These are phyloP conservation scores for Zoanthus solanderi DNA, from an alignment of 92 coral and sea anemone genomes.

Conservation along the genomic window DNA sequence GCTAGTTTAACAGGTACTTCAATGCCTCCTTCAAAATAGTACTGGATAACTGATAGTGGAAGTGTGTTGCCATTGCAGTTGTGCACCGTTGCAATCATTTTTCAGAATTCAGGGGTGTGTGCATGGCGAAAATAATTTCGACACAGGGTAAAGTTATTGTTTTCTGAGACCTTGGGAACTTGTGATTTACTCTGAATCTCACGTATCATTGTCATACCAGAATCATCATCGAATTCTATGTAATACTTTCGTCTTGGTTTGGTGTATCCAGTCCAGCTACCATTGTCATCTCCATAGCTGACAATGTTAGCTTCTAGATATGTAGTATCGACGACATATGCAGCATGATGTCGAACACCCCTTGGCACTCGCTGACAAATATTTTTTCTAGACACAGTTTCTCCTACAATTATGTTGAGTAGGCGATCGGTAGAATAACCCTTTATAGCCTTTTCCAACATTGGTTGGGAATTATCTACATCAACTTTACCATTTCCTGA, in stretches of 20 bases:
- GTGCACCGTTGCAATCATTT: conserved; percentile 60
- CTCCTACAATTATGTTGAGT: neutral
- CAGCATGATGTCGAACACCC: conserved; percentile 51
- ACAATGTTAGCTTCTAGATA: conserved; percentile 42
- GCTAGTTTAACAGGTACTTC: conserved; percentile 64
- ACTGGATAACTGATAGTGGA: conserved; percentile 57
- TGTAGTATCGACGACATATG: conserved; percentile 44
- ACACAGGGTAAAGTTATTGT: neutral
- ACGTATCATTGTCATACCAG: neutral
- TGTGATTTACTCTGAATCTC: neutral
- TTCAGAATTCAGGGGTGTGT: conserved; percentile 61
- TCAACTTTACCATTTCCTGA: conserved; percentile 37
- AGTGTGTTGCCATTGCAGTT: conserved; percentile 48
- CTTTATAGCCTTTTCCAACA: neutral
- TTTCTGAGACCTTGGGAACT: neutral
- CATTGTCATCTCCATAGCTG: conserved; percentile 49
- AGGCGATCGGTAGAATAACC: neutral
- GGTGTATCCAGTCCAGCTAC: conserved; percentile 37
- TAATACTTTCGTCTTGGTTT: conserved; percentile 41
- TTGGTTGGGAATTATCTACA: conserved; percentile 3
- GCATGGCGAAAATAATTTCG: conserved; percentile 59
- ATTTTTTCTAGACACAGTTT: conserved; percentile 23
- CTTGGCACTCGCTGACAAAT: conserved; percentile 51
- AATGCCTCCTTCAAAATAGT: conserved; percentile 63
- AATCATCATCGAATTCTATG: conserved; percentile 3